Base-by-base conservation (phyloP, 1,140 invertebrate genomes). In the Radopholus similis region DNA sequence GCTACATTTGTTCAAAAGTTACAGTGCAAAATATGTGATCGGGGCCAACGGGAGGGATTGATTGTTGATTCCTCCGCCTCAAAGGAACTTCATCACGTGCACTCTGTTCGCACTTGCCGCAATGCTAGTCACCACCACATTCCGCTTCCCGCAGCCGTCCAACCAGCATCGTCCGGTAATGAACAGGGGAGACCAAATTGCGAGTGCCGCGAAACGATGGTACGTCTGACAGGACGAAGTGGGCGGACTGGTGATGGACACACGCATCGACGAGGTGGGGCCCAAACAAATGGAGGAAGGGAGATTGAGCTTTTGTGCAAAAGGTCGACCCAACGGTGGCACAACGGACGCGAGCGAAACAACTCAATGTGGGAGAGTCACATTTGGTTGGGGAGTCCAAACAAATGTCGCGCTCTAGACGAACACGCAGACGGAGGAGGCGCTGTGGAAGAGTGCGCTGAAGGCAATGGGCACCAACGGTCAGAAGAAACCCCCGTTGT, bases 71-170 rank as follows among this genome's bases (percentile, higher is more conserved):
- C 18, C 18, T 18, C 35, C n/a, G 3, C 13, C 23, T 18, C 47
- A 21, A 28, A 62, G 59, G 28, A 47, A 49, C 83, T 99, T 98
- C 84, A 91, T 93, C 0, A 93, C 93, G 15, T 98, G 97, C 84
- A 92, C 92, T 26, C 91, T 97, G 9, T 86, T 97, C 1, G 97
- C 98, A 93, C 90, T 91, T 1, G 91, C 91, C 59, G 93, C 95
- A 1, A 86, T 96, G 70, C 64, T 73, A 11, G 77, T 76, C 35
- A 93, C 95, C 0, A 93, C 93, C 0, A 92, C 93, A 85, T 85
- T 89, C 62, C 83, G 75, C 73, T 87, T 86, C 72, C 80, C 82
- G 35, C 70, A 71, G 44, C 66, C 82, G 51, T 60, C 72, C 26
- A 65, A 72, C 26, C 76, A 77, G 34, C 78, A 82, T 34, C 64